Conservation (phyloP, 2,113 vertebrate genomes). For the Notarius lentiginosus region DNA sequence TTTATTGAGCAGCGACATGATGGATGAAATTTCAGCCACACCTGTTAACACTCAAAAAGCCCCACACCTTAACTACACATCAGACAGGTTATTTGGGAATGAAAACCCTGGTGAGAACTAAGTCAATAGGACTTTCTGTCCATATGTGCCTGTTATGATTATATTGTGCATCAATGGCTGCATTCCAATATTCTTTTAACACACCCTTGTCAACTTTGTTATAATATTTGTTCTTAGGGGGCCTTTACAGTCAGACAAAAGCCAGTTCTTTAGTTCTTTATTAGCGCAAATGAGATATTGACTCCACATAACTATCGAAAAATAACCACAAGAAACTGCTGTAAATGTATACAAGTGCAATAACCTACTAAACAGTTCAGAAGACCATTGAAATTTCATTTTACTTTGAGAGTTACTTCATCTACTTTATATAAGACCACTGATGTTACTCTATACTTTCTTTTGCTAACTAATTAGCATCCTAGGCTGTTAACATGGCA, state of each 20-base stretch:
- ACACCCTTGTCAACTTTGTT: neutral
- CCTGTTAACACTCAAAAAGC: neutral
- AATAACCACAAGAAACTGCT: neutral
- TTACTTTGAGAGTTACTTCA: neutral
- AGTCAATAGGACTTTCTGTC: neutral
- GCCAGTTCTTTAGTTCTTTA: neutral
- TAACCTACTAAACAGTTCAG: neutral
- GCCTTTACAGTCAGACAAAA: neutral
- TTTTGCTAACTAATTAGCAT: neutral
- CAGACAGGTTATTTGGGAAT: neutral
- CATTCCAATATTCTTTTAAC: neutral
- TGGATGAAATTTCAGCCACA: constrained; percentile 5
- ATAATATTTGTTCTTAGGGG: neutral
- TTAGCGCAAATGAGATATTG: neutral
- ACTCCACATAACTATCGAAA: neutral
- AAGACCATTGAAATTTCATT: neutral
- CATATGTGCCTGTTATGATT: neutral
- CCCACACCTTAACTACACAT: constrained; percentile 3
- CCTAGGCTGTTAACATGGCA: neutral
- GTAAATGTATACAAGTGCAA: neutral
- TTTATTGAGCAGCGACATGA: neutral
- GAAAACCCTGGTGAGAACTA: neutral
- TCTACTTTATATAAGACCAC: neutral
- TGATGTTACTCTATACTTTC: neutral
- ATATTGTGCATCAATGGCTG: neutral